Evolutionary conservation across 1,140 invertebrate species (phyloP).

Genomic region (Drosophila albomicans): DNA sequence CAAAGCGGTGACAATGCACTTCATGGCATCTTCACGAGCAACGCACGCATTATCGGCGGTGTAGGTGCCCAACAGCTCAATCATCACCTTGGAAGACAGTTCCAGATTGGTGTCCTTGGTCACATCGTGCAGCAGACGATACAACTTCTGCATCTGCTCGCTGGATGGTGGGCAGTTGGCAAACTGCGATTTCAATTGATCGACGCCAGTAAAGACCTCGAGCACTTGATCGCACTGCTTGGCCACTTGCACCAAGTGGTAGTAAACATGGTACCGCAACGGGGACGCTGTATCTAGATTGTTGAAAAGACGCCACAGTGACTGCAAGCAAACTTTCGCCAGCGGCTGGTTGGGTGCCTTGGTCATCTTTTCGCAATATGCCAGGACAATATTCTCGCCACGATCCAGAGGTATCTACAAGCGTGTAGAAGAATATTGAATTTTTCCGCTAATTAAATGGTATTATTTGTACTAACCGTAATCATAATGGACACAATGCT

Average conservation of each 20-base stretch:
- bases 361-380: conserved; percentile 97
- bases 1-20: conserved; percentile 97
- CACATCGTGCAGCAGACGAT: conserved; percentile 95
- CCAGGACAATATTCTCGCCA: conserved; percentile 93
- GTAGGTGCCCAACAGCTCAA: conserved; percentile 97
- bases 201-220: conserved; percentile 92
- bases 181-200: conserved; percentile 94
- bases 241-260: conserved; percentile 94
- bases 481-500: conserved; percentile 97
- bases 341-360: conserved; percentile 95
- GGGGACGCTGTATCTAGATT: conserved; percentile 93
- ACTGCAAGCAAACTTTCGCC: conserved; percentile 92
- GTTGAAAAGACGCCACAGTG: conserved; percentile 96
- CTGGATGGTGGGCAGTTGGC: conserved; percentile 92
- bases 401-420: conserved; percentile 92
- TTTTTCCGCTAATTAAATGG: no score
- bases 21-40: conserved; percentile 97
- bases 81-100: conserved; percentile 97
- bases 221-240: conserved; percentile 93
- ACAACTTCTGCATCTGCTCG: conserved; percentile 96
- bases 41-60: conserved; percentile 98
- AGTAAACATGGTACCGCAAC: conserved; percentile 96
- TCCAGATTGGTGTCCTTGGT: conserved; percentile 91
- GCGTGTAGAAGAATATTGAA: neutral
- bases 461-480: conserved; percentile 87